Conservation (phyloP, 2,113 vertebrate species). For the Chaetodon auriga region DNA sequence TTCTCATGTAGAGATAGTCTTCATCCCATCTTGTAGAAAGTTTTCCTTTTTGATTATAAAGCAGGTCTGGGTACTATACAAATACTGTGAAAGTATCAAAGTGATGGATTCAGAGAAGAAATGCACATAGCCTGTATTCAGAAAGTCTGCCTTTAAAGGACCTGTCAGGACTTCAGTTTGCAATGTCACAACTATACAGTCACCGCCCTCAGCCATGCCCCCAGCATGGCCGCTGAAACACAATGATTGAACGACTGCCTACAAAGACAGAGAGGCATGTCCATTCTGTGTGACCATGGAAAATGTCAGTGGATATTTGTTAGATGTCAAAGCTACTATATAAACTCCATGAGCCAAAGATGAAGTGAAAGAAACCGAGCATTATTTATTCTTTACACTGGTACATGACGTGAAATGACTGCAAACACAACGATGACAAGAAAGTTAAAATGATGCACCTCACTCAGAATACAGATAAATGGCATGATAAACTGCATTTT, state of each 20-base stretch:
- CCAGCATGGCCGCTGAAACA: too few species aligned
- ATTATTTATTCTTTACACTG: neutral
- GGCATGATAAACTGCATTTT: neutral
- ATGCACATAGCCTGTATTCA: too few species aligned
- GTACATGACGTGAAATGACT: neutral
- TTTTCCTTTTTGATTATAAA: too few species aligned
- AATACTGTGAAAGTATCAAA: too few species aligned
- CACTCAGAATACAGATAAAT: neutral
- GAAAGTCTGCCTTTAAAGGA: too few species aligned
- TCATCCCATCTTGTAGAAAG: neutral
- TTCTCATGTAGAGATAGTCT: neutral
- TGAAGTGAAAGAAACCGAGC: neutral
- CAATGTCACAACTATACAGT: too few species aligned
- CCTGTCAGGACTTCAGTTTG: too few species aligned
- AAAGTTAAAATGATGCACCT: neutral
- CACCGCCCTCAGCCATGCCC: too few species aligned
- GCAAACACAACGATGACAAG: neutral
- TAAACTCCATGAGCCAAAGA: neutral
- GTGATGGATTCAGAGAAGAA: too few species aligned
- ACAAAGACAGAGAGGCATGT: neutral
- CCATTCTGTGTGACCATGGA: slow-evolving; percentile 23
- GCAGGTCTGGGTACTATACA: too few species aligned
- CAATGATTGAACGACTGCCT: slow-evolving; percentile 4
- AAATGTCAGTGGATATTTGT: slow-evolving; percentile 11
- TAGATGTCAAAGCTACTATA: neutral